Conservation (phyloP, 2,797 vertebrate genomes). For the Emydoidea blandingii region DNA sequence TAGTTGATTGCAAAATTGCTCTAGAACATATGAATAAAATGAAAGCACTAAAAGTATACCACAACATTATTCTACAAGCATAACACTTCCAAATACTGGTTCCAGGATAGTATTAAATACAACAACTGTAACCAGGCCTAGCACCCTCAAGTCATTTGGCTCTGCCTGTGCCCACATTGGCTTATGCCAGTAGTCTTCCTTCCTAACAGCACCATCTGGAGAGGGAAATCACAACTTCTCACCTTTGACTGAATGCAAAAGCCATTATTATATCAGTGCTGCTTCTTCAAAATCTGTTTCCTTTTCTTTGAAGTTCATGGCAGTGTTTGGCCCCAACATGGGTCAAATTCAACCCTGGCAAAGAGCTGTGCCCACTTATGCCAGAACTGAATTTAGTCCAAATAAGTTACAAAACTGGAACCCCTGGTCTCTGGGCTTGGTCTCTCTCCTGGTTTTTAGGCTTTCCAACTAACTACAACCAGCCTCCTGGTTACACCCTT, state of each 20-base stretch:
- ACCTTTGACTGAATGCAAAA: neutral
- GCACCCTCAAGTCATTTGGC: neutral
- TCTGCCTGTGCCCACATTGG: neutral
- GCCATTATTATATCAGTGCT: neutral
- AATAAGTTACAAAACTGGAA: neutral
- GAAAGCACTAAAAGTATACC: neutral
- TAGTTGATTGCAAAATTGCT: neutral
- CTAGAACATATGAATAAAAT: constrained; percentile 7
- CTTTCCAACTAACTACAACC: rapidly evolving
- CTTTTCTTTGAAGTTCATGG: neutral
- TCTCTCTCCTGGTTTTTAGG: neutral
- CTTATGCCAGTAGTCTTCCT: constrained; percentile 1
- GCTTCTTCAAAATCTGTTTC: rapidly evolving
- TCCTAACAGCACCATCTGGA: neutral
- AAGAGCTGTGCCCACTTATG: neutral
- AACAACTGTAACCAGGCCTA: constrained; percentile 4
- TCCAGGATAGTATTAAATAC: neutral
- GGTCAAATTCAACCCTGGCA: neutral
- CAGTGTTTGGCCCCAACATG: neutral
- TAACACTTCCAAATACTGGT: constrained; percentile 17
- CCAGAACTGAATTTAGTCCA: neutral
- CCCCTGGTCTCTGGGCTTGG: rapidly evolving
- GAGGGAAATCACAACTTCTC: neutral
- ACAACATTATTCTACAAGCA: constrained; percentile 4
- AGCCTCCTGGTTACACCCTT: rapidly evolving